phyloP scores from a whole-genome alignment of 1,140 invertebrate genomes.

The Conopomorpha cramerella region DNA sequence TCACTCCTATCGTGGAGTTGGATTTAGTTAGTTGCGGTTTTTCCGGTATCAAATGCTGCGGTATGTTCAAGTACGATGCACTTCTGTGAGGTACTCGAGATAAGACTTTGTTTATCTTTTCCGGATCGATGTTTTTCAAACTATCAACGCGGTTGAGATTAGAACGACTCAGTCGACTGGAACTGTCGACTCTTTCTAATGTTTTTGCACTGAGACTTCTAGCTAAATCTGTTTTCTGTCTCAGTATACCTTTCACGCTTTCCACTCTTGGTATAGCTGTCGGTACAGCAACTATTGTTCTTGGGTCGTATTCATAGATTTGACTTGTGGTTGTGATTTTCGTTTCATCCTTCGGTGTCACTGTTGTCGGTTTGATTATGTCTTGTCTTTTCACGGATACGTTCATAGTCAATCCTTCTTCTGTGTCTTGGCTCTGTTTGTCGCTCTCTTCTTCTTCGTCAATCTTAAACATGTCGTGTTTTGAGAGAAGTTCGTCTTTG shows the following conservation, averaged over 20 bases:
- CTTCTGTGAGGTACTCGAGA: conserved; percentile 51
- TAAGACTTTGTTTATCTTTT: conserved; percentile 45
- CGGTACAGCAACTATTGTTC: conserved; percentile 25
- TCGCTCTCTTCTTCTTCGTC: conserved; percentile 55
- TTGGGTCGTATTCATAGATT: conserved; percentile 41
- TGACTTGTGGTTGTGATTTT: conserved; percentile 35
- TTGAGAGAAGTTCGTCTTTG: conserved; percentile 47
- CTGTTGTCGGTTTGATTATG: conserved; percentile 40
- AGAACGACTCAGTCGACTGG: conserved; percentile 22
- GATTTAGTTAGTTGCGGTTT: conserved; percentile 41
- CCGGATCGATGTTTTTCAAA: conserved; percentile 44
- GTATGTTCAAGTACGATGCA: conserved; percentile 53
- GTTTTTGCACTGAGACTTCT: conserved; percentile 36
- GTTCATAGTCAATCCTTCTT: conserved; percentile 46
- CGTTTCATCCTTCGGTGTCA: conserved; percentile 40
- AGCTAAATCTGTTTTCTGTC: conserved; percentile 15
- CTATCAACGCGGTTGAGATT: conserved; percentile 45
- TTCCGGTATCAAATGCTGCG: conserved; percentile 36
- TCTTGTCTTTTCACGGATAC: conserved; percentile 41
- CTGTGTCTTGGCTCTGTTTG: conserved; percentile 28
- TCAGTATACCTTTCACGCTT: conserved; percentile 43
- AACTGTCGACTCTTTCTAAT: conserved; percentile 37
- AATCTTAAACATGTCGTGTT: conserved; percentile 51
- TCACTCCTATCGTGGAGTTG: conserved; percentile 41
- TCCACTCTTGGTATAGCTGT: conserved; percentile 43